A percentile compares a stretch with the other conserved stretches of the same genome.
These are phyloP conservation scores for Sphecodes monilicornis DNA, from an alignment of 2,888 invertebrate genomes.

Conservation along the genomic window DNA sequence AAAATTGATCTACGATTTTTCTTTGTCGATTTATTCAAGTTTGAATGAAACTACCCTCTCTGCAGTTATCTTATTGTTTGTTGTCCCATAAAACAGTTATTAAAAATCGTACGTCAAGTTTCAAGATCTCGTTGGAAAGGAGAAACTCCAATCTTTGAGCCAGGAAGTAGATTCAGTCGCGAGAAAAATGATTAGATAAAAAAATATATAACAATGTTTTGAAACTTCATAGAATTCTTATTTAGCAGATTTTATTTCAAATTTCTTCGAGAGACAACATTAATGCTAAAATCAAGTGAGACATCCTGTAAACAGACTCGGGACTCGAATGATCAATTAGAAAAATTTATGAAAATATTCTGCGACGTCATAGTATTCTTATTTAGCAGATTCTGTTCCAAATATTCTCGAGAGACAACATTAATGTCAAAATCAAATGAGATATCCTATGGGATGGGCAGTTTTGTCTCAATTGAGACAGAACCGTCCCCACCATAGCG, in stretches of 20 bases:
- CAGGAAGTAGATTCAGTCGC: accelerated
- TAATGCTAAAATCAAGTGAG: too few species aligned
- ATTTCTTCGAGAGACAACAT: background rate
- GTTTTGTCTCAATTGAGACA: too few species aligned
- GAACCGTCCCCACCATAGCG: too few species aligned
- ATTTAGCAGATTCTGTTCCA: background rate
- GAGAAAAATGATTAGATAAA: background rate
- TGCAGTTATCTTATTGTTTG: too few species aligned
- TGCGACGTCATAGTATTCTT: background rate
- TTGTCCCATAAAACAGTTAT: background rate
- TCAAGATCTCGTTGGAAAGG: background rate
- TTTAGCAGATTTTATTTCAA: background rate
- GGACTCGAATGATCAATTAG: background rate
- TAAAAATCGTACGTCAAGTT: background rate
- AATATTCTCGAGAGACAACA: background rate
- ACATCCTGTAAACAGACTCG: too few species aligned
- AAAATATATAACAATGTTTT: background rate
- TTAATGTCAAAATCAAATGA: too few species aligned
- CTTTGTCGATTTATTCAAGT: background rate
- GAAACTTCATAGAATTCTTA: background rate
- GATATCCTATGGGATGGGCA: too few species aligned
- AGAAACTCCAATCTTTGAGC: background rate
- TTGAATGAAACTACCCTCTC: too few species aligned
- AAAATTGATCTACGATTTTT: background rate
- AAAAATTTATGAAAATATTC: background rate